Evolutionary conservation across 2,888 invertebrate genomes (phyloP).

Genomic region (Tuberolachnus salignus): DNA sequence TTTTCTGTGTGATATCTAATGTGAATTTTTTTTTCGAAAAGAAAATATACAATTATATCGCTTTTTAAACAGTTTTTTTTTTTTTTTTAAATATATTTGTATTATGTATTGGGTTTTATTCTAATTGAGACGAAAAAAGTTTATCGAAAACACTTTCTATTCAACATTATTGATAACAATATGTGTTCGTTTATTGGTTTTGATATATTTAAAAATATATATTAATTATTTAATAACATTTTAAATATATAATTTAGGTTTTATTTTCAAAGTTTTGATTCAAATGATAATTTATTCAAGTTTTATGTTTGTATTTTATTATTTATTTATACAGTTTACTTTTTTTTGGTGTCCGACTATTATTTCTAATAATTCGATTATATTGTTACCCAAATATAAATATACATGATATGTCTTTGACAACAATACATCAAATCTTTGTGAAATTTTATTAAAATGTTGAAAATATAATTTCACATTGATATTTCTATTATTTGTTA

Average conservation of each 20-base stretch:
- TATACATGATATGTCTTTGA: neutral
- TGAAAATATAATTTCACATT: neutral
- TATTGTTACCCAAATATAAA: neutral
- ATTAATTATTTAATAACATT: constrained; percentile 24
- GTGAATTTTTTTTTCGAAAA: constrained; percentile 56
- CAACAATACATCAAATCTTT: neutral
- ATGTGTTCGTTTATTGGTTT: constrained; percentile 19
- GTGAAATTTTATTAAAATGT: neutral
- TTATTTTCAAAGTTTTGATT: constrained; percentile 21
- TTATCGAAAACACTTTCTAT: constrained; percentile 28
- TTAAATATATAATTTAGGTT: constrained; percentile 3
- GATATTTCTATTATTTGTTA: neutral
- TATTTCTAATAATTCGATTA: neutral
- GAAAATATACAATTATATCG: constrained; percentile 56
- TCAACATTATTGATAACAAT: constrained; percentile 10
- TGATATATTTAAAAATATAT: constrained; percentile 24
- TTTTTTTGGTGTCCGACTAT: neutral
- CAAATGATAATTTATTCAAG: neutral
- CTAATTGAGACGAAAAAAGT: constrained; percentile 22
- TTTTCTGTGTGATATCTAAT: constrained; percentile 56
- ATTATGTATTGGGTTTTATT: constrained; percentile 18
- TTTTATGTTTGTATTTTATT: constrained; percentile 10
- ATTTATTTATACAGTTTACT: neutral
- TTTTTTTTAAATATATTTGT: neutral
- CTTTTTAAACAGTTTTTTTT: constrained; percentile 48